A percentile compares a stretch with the other conserved stretches of the same genome.
phyloP scores from a whole-genome alignment of 2,113 vertebrate genomes.

The Gambusia affinis region DNA sequence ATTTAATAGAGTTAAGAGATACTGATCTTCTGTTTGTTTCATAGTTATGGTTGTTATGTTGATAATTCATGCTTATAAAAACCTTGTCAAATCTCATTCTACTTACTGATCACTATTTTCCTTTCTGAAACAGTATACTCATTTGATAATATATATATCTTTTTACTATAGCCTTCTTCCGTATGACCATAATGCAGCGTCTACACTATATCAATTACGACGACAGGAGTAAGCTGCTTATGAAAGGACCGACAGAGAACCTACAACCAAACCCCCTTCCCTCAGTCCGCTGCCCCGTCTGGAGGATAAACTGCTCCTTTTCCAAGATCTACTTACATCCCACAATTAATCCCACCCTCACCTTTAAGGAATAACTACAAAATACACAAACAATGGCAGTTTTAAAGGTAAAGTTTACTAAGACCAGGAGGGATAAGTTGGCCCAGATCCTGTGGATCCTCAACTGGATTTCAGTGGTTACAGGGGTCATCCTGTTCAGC shows the following conservation, averaged over 20 bases:
- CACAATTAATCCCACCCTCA: slow-evolving; percentile 40
- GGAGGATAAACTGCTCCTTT: slow-evolving; percentile 53
- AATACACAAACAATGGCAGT: slow-evolving; percentile 79
- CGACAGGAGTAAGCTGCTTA: slow-evolving; percentile 71
- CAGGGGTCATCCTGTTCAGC: slow-evolving; percentile 84
- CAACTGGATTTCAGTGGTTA: slow-evolving; percentile 89
- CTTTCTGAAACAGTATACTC: not conserved
- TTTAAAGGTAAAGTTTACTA: slow-evolving; percentile 87
- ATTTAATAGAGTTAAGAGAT: not conserved
- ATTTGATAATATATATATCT: not conserved
- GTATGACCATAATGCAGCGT: slow-evolving; percentile 51
- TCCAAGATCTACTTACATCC: slow-evolving; percentile 45
- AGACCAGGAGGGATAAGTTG: slow-evolving; percentile 85
- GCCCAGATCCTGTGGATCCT: slow-evolving; percentile 90
- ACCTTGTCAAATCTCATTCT: not conserved
- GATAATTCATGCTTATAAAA: not conserved
- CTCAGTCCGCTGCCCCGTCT: slow-evolving; percentile 18
- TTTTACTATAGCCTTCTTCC: slow-evolving; percentile 8
- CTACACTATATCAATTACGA: slow-evolving; percentile 45
- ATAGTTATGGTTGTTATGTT: not conserved
- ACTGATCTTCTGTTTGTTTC: not conserved
- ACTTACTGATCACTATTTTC: not conserved
- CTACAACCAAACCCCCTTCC: slow-evolving; percentile 29
- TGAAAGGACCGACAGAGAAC: slow-evolving; percentile 49
- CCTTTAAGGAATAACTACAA: slow-evolving; percentile 27